A percentile compares a stretch with the other conserved stretches of the same genome.
Conservation (phyloP, 2,113 vertebrate genomes). For the Gallinago media region DNA sequence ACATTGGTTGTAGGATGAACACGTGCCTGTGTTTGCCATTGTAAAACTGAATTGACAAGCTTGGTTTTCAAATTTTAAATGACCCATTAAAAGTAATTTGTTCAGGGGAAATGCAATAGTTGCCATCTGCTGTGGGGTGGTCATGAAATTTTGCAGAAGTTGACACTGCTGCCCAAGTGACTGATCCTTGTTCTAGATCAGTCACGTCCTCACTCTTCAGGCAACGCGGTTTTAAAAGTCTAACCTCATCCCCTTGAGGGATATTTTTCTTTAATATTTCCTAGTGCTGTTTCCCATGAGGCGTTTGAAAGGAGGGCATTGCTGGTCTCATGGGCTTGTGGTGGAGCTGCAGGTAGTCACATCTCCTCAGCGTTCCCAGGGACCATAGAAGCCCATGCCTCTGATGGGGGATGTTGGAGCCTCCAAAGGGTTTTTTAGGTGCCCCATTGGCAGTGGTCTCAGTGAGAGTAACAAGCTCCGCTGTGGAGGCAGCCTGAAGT, state of each 20-base stretch:
- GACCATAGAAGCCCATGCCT: accelerated
- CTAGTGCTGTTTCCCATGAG: not conserved
- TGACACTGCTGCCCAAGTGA: accelerated
- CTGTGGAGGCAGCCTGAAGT: not conserved
- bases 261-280: not conserved
- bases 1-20: not conserved
- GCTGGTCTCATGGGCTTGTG: too few species aligned
- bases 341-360: not conserved
- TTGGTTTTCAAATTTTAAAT: not conserved
- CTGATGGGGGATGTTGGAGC: not conserved
- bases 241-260: not conserved
- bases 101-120: not conserved
- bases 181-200: not conserved
- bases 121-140: not conserved
- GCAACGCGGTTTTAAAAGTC: not conserved
- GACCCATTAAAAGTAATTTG: not conserved
- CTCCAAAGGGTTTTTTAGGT: not conserved
- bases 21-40: not conserved
- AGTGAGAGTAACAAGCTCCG: not conserved
- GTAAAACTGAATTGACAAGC: not conserved
- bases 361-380: not conserved
- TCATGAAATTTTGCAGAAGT: not conserved
- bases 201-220: not conserved
- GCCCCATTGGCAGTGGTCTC: not conserved
- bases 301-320: accelerated